Conservation (phyloP, 2,888 invertebrate species). For the Rhagonycha fulva region DNA sequence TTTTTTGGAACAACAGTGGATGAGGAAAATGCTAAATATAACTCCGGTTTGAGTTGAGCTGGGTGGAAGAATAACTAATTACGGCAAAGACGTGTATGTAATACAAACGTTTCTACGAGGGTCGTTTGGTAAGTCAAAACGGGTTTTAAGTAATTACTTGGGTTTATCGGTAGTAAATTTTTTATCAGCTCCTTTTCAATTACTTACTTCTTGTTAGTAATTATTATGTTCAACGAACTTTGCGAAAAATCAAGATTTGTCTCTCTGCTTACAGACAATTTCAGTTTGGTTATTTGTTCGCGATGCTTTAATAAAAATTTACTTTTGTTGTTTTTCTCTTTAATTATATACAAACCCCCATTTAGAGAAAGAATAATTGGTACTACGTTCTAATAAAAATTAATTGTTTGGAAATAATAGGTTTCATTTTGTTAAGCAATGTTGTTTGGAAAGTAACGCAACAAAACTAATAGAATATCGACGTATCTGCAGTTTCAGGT, state of each 20-base stretch:
- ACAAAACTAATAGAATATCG: neutral
- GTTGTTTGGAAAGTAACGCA: neutral
- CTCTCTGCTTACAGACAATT: neutral
- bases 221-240: neutral
- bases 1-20: too few relatives aligned
- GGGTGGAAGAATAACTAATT: neutral
- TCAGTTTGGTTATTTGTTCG: neutral
- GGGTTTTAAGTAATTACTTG: neutral
- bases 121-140: neutral
- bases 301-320: neutral
- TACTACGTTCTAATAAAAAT: constrained; percentile 1
- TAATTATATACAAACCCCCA: neutral
- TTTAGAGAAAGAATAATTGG: neutral
- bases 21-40: neutral
- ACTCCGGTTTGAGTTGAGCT: neutral
- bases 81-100: neutral
- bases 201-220: neutral
- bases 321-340: neutral
- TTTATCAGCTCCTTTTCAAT: neutral
- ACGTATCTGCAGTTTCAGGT: constrained; percentile 3
- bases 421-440: constrained; percentile 1
- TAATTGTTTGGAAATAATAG: neutral
- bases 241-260: neutral
- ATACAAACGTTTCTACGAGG: neutral
- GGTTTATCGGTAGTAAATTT: neutral